Evolutionary conservation across 2,797 vertebrate species (phyloP), one percentile per base, ranked within the genome.

Genomic region (Acipenser oxyrinchus): DNA sequence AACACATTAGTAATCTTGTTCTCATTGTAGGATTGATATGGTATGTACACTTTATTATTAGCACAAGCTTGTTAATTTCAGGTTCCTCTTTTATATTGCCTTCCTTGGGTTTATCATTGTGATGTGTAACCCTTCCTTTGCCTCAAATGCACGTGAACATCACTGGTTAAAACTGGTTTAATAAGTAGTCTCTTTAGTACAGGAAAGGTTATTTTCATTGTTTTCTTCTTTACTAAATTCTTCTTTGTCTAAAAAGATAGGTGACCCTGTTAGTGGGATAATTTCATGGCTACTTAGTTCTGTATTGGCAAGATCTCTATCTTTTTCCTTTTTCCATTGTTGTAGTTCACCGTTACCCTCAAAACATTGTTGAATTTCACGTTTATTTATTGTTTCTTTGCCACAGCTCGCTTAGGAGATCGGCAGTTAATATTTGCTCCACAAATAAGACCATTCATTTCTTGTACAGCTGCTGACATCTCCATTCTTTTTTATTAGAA

Each of bases 401-500:
- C 6, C 9, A 58, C 11, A 6, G 49, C 18, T 9, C 74, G 74
- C 77, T 87, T 85, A 7, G 71, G 67, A 37, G 74, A 71, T n/a
- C 63, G 57, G 7, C 67, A 71, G 55, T 66, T 72, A 52, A 66
- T 48, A 13, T 62, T 58, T 50, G 50, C 65, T 63, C 75, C 70
- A 66, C 55, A 49, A 57, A 55, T 37, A 65, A 66, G 59, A 64
- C 7, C 55, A 9, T 52, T 48, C 73, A 63, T 59, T 62, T 48
- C n/a, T n/a, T n/a, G n/a, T 74, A 67, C 55, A 58, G 63, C 67
- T 66, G 72, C 6, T 60, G 18, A 48, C 49, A 15, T 13, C 18
- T 84, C 79, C 85, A 86, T 84, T 66, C 72, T 73, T 52, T 73
- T 62, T n/a, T 6, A 10, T 23, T 23, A 3, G 23, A 23, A 23